Conservation (phyloP, 2,113 vertebrate species). For the Tretioscincus oriximinensis region DNA sequence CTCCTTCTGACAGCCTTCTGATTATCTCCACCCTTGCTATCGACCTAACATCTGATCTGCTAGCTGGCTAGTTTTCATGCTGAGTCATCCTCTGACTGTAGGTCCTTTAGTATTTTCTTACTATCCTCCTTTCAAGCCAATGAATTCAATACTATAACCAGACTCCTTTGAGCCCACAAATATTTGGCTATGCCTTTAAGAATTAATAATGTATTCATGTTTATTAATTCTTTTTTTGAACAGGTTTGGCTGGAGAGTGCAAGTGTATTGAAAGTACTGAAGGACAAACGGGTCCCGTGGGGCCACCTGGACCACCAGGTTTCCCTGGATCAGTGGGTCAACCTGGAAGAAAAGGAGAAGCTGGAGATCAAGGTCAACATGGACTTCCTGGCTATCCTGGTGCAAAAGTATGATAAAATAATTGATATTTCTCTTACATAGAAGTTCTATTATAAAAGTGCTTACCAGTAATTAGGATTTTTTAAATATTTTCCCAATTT, state of each 20-base stretch:
- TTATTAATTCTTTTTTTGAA: not conserved
- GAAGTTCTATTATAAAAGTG: not conserved
- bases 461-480: no score
- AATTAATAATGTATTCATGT: no score
- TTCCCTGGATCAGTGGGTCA: slow-evolving; percentile 68
- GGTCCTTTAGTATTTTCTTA: no score
- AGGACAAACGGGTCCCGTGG: slow-evolving; percentile 56
- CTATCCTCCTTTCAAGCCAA: no score
- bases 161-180: no score
- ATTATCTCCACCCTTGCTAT: no score
- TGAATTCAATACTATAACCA: no score
- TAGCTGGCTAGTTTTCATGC: no score
- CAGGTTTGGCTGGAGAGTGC: slow-evolving; percentile 77
- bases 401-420: slow-evolving; percentile 66
- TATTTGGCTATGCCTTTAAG: no score
- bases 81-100: no score
- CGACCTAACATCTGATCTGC: no score
- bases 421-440: slow-evolving; percentile 2
- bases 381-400: slow-evolving; percentile 80
- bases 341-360: slow-evolving; percentile 68
- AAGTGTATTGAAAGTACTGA: slow-evolving; percentile 57
- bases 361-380: slow-evolving; percentile 76
- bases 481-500: not conserved
- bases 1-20: no score
- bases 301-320: slow-evolving; percentile 71